phyloP scores from a whole-genome alignment of 92 coral and sea anemone genomes.

The Anthopleura xanthogrammica region DNA sequence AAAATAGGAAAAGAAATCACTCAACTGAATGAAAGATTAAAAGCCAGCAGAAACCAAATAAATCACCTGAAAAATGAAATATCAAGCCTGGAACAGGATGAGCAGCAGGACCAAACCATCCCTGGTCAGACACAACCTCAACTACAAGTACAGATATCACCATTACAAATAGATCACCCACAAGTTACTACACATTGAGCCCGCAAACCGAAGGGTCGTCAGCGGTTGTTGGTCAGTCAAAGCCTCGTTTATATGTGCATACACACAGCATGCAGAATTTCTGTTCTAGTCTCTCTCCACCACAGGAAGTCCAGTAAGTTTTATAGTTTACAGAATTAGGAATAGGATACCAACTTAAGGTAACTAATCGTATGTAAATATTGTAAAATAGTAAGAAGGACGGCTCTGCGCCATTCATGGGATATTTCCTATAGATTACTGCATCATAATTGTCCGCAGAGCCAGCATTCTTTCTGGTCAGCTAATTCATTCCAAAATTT shows the following conservation, averaged over 20 bases:
- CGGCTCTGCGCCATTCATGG: no score
- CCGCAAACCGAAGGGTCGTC: neutral
- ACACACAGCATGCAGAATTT: neutral
- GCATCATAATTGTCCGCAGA: no score
- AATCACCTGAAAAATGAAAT: conserved; percentile 81
- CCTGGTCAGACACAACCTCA: conserved; percentile 20
- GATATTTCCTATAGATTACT: no score
- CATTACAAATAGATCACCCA: conserved; percentile 15
- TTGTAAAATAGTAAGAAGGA: no score
- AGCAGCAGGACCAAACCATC: conserved; percentile 38
- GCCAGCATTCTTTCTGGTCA: no score
- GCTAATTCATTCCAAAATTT: no score
- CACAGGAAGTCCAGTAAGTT: neutral
- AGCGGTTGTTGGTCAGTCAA: neutral
- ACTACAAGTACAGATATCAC: conserved; percentile 32
- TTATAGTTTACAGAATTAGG: neutral
- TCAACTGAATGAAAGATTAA: conserved; percentile 83
- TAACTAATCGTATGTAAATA: no score
- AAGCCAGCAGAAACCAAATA: conserved; percentile 83
- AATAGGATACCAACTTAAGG: no score
- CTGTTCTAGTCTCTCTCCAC: neutral
- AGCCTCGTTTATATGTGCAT: neutral
- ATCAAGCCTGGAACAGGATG: conserved; percentile 78
- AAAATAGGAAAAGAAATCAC: conserved; percentile 93
- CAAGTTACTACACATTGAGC: neutral